phyloP scores from a whole-genome alignment of 2,113 vertebrate species.

The Bungarus multicinctus region DNA sequence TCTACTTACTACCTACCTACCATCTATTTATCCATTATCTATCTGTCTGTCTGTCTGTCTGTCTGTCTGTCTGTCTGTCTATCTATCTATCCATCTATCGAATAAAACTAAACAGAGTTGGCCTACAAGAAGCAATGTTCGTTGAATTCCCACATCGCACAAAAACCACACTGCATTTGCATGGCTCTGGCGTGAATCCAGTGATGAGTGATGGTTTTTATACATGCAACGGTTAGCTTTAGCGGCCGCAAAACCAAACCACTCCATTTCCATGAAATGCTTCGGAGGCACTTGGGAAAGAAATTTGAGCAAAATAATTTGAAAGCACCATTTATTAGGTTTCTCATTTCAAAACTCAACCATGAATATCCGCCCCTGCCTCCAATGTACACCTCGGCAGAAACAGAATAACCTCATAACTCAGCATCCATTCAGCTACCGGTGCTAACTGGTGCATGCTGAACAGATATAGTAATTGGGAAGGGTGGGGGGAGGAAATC shows the following conservation, averaged over 20 bases:
- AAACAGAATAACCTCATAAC: neutral
- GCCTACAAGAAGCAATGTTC: neutral
- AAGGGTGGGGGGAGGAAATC: conserved; percentile 11
- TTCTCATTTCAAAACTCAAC: neutral
- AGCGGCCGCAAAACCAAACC: neutral
- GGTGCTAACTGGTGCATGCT: neutral
- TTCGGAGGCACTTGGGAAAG: neutral
- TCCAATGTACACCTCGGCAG: neutral
- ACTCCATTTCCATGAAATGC: neutral
- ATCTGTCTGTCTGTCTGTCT: neutral
- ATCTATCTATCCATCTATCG: neutral
- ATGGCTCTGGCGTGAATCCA: neutral
- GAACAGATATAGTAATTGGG: conserved; percentile 38
- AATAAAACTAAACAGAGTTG: neutral
- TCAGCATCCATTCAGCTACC: neutral
- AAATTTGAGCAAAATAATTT: neutral
- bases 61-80: neutral
- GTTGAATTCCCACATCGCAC: neutral
- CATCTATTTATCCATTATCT: no score
- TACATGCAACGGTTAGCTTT: neutral
- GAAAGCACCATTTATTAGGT: neutral
- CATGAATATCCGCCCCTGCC: neutral
- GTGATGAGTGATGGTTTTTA: neutral
- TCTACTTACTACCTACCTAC: no score
- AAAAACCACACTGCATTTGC: neutral